phyloP scores from a whole-genome alignment of 53 echinoderm and acorn worm species.

The Holothuria scabra region DNA sequence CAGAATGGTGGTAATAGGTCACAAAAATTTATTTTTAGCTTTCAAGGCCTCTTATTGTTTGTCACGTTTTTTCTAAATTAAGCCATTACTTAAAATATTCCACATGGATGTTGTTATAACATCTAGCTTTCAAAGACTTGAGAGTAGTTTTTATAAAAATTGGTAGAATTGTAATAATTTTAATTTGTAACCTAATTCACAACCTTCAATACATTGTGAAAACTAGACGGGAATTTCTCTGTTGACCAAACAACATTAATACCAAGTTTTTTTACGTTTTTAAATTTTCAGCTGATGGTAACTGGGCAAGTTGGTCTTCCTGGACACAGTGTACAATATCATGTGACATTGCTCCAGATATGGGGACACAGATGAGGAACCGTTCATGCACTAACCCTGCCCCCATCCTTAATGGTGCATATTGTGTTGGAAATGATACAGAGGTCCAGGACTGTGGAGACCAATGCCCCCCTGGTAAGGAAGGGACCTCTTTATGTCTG shows the following conservation, averaged over 20 bases:
- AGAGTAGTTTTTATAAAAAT: too few relatives aligned
- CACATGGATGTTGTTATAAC: too few relatives aligned
- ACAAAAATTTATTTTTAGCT: too few relatives aligned
- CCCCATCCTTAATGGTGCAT: conserved; percentile 70
- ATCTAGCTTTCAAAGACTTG: too few relatives aligned
- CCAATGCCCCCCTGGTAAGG: conserved; percentile 72
- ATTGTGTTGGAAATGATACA: conserved; percentile 72
- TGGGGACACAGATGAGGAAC: conserved; percentile 73
- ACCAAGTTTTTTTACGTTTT: neutral
- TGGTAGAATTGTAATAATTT: too few relatives aligned
- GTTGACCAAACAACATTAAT: neutral
- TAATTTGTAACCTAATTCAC: too few relatives aligned
- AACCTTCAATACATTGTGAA: too few relatives aligned
- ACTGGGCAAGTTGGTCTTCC: conserved; percentile 70
- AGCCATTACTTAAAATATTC: too few relatives aligned
- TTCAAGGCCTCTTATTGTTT: too few relatives aligned
- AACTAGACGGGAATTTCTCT: neutral
- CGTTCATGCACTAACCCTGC: conserved; percentile 80
- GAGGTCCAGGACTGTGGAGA: conserved; percentile 60
- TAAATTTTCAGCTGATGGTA: conserved; percentile 61
- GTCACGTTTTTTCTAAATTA: too few relatives aligned
- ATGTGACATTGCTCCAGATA: conserved; percentile 65
- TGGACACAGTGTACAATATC: conserved; percentile 75
- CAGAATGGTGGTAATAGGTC: too few relatives aligned
- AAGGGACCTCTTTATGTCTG: too few relatives aligned